These are phyloP conservation scores for Thelohanellus kitauei DNA, from an alignment of 30 jellyfish, hydroid and myxozoan species.

Conservation along the genomic window DNA sequence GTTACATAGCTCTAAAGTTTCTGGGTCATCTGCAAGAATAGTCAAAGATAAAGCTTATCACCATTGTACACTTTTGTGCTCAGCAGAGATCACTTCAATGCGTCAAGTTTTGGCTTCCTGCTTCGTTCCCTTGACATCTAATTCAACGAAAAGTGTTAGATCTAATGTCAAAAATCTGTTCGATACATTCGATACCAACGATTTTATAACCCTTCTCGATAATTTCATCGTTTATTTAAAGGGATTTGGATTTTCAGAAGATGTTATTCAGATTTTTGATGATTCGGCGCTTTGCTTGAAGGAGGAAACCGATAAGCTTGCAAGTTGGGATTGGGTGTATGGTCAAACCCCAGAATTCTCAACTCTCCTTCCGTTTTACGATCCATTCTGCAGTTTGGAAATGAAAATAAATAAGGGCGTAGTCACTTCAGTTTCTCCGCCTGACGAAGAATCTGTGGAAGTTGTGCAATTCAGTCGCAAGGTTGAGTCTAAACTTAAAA, in stretches of 20 bases:
- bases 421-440: too few species aligned
- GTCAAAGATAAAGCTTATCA: conserved; percentile 45
- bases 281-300: conserved; percentile 1
- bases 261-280: background rate
- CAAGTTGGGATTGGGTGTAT: conserved; percentile 40
- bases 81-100: conserved; percentile 10
- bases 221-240: conserved; percentile 7
- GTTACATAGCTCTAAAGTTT: conserved; percentile 16
- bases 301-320: background rate
- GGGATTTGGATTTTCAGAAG: background rate
- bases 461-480: too few species aligned
- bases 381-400: too few species aligned
- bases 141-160: conserved; percentile 37
- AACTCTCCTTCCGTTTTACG: too few species aligned
- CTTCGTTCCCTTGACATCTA: conserved; percentile 15
- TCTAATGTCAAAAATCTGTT: conserved; percentile 29
- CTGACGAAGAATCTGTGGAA: too few species aligned
- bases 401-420: too few species aligned
- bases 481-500: too few species aligned
- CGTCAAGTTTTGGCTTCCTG: conserved; percentile 7
- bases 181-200: background rate
- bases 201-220: conserved; percentile 9
- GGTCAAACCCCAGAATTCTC: conserved; percentile 66
- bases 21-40: conserved; percentile 83
- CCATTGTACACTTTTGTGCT: conserved; percentile 51